These are phyloP conservation scores for Thomomys bottae DNA, from an alignment of 2,113 vertebrate species.

Conservation along the genomic window DNA sequence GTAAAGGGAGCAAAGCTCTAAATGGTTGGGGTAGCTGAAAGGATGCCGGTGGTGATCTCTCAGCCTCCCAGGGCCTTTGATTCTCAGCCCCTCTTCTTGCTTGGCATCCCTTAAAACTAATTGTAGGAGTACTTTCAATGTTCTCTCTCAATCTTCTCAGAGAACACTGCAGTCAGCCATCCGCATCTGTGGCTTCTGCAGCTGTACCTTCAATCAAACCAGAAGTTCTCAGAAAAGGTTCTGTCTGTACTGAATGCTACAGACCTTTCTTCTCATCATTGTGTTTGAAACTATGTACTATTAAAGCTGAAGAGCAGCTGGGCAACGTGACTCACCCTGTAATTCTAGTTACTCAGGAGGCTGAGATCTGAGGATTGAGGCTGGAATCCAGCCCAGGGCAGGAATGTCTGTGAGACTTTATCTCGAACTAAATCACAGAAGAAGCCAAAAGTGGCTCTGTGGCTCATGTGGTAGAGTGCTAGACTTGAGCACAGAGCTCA, in stretches of 20 bases:
- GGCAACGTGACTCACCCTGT: no score
- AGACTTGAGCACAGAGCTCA: no score
- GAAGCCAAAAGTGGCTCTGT: no score
- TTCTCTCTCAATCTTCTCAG: neutral
- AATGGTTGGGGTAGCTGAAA: neutral
- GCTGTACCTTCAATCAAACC: neutral
- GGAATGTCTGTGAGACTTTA: no score
- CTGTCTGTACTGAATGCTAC: no score
- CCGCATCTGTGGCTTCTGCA: neutral
- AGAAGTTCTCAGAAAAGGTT: neutral
- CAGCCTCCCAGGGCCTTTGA: fast-evolving
- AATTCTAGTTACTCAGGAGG: no score
- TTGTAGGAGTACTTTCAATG: neutral
- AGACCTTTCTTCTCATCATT: neutral
- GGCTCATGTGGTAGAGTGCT: no score
- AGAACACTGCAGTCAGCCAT: neutral
- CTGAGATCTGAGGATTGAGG: no score
- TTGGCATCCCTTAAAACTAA: neutral
- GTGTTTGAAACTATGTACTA: neutral
- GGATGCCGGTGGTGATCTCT: neutral
- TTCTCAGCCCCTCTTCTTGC: neutral
- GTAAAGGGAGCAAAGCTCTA: neutral
- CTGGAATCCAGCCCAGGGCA: no score
- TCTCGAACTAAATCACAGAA: no score
- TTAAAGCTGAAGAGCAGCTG: no score